phyloP scores from a whole-genome alignment of 2,113 vertebrate genomes.

The Diadophis punctatus region DNA sequence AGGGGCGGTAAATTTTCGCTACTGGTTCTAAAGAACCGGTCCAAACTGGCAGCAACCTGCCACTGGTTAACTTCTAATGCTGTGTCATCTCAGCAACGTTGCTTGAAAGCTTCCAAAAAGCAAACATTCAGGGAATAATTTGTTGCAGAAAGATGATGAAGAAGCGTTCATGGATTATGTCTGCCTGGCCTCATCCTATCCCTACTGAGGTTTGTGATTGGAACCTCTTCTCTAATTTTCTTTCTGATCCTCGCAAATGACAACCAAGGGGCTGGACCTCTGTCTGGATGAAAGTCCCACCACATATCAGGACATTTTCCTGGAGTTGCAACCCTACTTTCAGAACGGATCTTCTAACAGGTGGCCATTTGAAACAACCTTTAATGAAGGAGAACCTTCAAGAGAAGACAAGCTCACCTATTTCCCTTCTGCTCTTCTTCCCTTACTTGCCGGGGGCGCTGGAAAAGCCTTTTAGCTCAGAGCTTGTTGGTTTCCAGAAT shows the following conservation, averaged over 20 bases:
- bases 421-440: constrained; percentile 58
- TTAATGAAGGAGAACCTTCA: constrained; percentile 22
- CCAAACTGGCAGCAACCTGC: too few relatives aligned
- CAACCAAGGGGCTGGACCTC: not conserved
- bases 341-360: not conserved
- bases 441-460: constrained; percentile 50
- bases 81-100: not conserved
- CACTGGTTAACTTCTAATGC: too few relatives aligned
- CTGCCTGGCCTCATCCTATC: not conserved
- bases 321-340: not conserved
- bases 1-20: too few relatives aligned
- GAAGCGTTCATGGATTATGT: not conserved
- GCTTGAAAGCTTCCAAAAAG: too few relatives aligned
- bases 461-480: constrained; percentile 63
- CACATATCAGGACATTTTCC: not conserved
- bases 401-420: constrained; percentile 56
- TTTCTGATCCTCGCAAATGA: not conserved
- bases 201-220: not conserved
- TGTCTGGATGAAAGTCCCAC: not conserved
- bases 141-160: not conserved
- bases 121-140: not conserved
- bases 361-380: not conserved
- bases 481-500: constrained; percentile 44
- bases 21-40: too few relatives aligned
- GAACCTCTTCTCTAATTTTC: not conserved